Conservation (phyloP, 2,797 vertebrate species). For the Alosa sapidissima region DNA sequence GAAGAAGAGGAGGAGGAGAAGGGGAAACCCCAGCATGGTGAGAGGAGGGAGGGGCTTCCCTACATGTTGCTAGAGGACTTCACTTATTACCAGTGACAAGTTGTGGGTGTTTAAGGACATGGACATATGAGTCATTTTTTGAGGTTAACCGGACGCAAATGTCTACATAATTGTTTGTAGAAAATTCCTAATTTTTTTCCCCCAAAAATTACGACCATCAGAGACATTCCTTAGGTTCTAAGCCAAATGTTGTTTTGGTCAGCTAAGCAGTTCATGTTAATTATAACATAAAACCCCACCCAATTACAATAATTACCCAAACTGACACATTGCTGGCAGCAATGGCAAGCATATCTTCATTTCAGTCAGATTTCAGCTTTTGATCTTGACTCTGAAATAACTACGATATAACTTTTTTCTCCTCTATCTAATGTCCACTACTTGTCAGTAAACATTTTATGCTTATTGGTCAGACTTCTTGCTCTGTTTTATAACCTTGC, state of each 20-base stretch:
- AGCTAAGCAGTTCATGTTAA: neutral
- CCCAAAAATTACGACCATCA: neutral
- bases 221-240: neutral
- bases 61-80: neutral
- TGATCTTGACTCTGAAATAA: neutral
- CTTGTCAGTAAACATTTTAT: too few relatives aligned
- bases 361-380: neutral
- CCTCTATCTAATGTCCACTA: neutral
- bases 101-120: neutral
- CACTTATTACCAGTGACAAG: neutral
- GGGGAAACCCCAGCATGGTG: neutral
- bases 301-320: neutral
- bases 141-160: slow-evolving; percentile 7
- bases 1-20: too few relatives aligned
- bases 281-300: neutral
- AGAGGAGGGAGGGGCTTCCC: neutral
- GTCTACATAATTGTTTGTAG: neutral
- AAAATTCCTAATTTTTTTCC: neutral
- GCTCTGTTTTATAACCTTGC: too few relatives aligned
- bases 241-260: neutral
- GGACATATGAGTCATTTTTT: neutral
- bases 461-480: too few relatives aligned
- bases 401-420: neutral
- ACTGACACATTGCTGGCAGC: neutral
- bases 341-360: neutral